Evolutionary conservation across 2,888 invertebrate species (phyloP).

Genomic region (Melanotus villosus): DNA sequence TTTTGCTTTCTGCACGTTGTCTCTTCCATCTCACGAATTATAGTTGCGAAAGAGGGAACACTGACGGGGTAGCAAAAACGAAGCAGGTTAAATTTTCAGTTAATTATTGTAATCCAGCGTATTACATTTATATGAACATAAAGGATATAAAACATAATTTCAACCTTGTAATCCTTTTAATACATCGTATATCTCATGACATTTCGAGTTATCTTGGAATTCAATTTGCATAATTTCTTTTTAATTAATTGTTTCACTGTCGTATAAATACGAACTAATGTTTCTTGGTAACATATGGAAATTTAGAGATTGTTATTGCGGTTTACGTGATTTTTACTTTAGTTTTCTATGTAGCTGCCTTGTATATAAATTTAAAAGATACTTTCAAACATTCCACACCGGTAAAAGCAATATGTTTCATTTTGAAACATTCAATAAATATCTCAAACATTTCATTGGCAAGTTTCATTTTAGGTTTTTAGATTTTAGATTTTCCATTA

Average conservation of each 20-base stretch:
- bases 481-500: no score
- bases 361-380: no score
- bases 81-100: background rate
- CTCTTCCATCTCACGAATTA: background rate
- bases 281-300: background rate
- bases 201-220: constrained; percentile 17
- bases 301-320: background rate
- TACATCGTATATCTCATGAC: constrained; percentile 8
- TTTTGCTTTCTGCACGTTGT: constrained; percentile 2
- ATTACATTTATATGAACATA: constrained; percentile 12
- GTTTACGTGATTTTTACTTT: no score
- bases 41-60: background rate
- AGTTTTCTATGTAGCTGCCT: no score
- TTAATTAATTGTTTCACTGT: constrained; percentile 11
- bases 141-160: constrained; percentile 23
- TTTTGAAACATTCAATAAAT: no score
- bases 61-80: background rate
- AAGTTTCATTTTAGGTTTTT: no score
- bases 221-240: constrained; percentile 25
- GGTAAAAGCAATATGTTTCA: no score
- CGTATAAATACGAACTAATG: background rate
- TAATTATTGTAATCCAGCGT: constrained; percentile 19
- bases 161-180: constrained; percentile 33
- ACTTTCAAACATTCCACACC: no score
- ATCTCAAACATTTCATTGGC: no score